Evolutionary conservation across 2,797 vertebrate genomes (phyloP), one percentile per base, ranked within the genome.

Genomic region (Chelon auratus): DNA sequence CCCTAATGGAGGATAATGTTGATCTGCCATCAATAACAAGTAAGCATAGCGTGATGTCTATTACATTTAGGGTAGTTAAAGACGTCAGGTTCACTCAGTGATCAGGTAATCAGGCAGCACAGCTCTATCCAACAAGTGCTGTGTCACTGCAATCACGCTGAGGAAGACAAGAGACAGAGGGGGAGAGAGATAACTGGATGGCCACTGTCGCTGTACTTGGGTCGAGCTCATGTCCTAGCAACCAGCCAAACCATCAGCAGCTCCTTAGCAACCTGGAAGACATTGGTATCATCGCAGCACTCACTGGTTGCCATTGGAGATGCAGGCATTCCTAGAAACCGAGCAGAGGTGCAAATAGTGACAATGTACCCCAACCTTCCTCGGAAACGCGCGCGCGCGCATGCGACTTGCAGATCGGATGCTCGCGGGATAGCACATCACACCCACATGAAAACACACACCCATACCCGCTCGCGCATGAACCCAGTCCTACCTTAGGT

Each of bases 211-310:
- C 61, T 75, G 48, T 18, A 51, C 30, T 68, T 68, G 59, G 62
- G 47, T 72, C 55, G 56, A 53, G 43, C 68, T 68, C 52, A 73
- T 75, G 52, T 65, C 78, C 51, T 71, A 74, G 82, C 82, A 85
- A 84, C 82, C 62, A 71, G 57, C 52, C 75, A 84, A 85, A 84
- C 79, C 65, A 80, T 78, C 77, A 42, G 58, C 65, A 85, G 84
- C 82, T 82, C 76, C 88, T 54, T 87, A 84, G 83, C 83, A 93
- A 91, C 88, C 57, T 68, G 40, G 40, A 72, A 55, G 82, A 80
- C 60, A 65, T 58, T 63, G 33, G 58, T 81, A 71, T 75, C 78
- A 69, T 58, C 11, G 9, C 61, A 9, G 36, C 30, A 33, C 5
- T 72, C 39, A 51, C 51, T 12, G 6, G 59, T 81, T 86, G 70